phyloP scores from a whole-genome alignment of 2,888 invertebrate species.

The Cantharis rustica region DNA sequence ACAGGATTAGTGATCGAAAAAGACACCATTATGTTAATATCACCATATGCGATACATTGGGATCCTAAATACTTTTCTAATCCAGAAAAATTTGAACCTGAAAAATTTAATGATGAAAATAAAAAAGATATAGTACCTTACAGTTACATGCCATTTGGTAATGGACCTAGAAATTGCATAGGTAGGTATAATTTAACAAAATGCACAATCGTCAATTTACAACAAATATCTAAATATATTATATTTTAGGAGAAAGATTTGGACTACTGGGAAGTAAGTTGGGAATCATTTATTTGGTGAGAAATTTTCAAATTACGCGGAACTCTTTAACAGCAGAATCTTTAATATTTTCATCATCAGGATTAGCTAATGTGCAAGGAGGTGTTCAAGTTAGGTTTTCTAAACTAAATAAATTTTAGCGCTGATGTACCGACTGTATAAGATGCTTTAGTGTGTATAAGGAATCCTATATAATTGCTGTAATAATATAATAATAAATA shows the following conservation, averaged over 20 bases:
- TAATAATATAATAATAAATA: too few species aligned
- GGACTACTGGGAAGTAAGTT: background rate
- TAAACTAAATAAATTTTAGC: background rate
- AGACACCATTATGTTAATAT: background rate
- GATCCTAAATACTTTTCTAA: background rate
- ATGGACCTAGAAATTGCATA: background rate
- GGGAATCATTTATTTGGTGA: conserved; percentile 1
- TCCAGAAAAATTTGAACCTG: background rate
- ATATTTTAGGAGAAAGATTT: conserved; percentile 10
- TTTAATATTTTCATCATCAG: background rate
- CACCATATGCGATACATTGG: background rate
- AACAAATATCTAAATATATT: background rate
- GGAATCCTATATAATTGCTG: too few species aligned
- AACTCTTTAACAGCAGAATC: background rate
- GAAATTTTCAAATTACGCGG: background rate
- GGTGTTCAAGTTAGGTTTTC: background rate
- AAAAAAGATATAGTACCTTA: background rate
- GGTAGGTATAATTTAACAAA: background rate
- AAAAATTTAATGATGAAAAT: background rate
- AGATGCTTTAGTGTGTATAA: background rate
- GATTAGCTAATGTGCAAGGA: background rate
- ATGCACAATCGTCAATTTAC: background rate
- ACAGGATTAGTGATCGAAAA: background rate
- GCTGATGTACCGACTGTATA: background rate
- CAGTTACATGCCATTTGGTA: background rate